These are phyloP conservation scores for Platysternon megacephalum DNA, from an alignment of 2,113 vertebrate genomes.

Conservation along the genomic window DNA sequence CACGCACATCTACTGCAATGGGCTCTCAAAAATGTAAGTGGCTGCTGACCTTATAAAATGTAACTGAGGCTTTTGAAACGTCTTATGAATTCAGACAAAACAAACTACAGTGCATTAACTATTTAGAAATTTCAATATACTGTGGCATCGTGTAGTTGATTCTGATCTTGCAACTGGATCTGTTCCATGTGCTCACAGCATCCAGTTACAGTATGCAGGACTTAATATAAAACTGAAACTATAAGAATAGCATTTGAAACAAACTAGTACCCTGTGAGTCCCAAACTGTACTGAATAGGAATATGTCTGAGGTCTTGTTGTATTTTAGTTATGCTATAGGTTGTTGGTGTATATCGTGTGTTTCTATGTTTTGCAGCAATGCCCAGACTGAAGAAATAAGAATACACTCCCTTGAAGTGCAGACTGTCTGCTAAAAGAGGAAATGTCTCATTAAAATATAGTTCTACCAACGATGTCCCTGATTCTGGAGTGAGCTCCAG, in stretches of 20 bases:
- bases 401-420: background rate
- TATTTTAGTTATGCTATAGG: background rate
- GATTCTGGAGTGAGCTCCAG: background rate
- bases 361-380: background rate
- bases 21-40: slow-evolving; percentile 18
- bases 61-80: slow-evolving; percentile 25
- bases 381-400: background rate
- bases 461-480: background rate
- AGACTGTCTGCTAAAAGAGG: background rate
- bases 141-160: background rate
- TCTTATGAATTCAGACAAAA: background rate
- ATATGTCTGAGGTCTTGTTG: background rate
- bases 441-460: background rate
- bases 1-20: background rate
- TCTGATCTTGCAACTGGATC: background rate
- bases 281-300: background rate
- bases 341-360: background rate
- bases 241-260: background rate
- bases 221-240: background rate
- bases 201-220: background rate
- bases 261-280: background rate
- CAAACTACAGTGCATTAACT: background rate
- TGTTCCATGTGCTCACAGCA: background rate
- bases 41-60: slow-evolving; percentile 38
- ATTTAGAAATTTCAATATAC: background rate